A percentile compares a stretch with the other conserved stretches of the same genome.
Evolutionary conservation across 2,797 vertebrate genomes (phyloP).

Genomic region (Falco cherrug): DNA sequence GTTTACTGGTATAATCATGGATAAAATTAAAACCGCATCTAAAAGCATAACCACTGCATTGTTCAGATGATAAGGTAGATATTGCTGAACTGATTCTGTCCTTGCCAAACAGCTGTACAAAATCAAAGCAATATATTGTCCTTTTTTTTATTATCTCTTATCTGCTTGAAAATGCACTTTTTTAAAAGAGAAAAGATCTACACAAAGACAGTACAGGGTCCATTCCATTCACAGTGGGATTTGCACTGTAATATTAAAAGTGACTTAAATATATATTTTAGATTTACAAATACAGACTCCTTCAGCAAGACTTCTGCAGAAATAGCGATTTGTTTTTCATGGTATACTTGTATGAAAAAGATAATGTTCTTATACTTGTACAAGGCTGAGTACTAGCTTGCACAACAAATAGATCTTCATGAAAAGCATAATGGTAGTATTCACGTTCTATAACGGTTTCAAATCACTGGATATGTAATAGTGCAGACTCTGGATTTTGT

Average conservation of each 20-base stretch:
- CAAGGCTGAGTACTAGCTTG: background rate
- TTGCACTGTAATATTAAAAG: background rate
- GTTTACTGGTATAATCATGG: background rate
- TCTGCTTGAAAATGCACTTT: background rate
- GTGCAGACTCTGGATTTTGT: background rate
- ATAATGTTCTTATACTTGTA: background rate
- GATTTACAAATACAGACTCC: background rate
- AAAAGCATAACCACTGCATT: background rate
- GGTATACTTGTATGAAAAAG: background rate
- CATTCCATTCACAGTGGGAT: background rate
- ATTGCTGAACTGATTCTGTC: background rate
- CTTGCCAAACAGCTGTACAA: background rate
- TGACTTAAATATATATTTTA: background rate
- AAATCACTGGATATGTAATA: background rate
- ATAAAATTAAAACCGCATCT: background rate
- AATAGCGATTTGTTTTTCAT: background rate
- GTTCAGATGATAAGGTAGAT: background rate
- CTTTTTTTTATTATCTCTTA: background rate
- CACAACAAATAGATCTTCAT: background rate
- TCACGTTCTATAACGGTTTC: background rate
- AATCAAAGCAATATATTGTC: background rate
- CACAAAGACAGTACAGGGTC: background rate
- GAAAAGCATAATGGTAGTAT: background rate
- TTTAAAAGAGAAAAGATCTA: background rate
- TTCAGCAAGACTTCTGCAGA: background rate